A percentile compares a stretch with the other conserved stretches of the same genome.
These are phyloP conservation scores for Drosophila antonietae DNA, from an alignment of 2,888 invertebrate genomes.

Conservation along the genomic window DNA sequence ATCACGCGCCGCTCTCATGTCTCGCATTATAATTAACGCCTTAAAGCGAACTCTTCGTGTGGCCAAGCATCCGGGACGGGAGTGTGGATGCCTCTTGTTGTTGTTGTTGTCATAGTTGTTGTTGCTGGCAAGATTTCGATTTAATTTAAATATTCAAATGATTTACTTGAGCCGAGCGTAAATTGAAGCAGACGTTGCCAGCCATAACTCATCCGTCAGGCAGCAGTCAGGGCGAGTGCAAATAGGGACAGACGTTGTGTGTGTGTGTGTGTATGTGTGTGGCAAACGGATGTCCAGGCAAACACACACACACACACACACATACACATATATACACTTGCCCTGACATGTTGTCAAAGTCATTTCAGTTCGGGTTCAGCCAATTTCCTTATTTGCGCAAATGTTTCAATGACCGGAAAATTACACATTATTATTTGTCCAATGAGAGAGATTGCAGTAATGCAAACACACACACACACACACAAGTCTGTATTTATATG, in stretches of 20 bases:
- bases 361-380: conserved; percentile 66
- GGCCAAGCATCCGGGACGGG: conserved; percentile 34
- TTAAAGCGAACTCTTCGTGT: conserved; percentile 47
- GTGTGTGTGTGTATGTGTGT: conserved; percentile 1
- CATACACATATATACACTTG: conserved; percentile 12
- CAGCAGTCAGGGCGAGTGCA: background rate
- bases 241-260: conserved; percentile 2
- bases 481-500: background rate
- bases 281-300: conserved; percentile 39
- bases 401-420: conserved; percentile 83
- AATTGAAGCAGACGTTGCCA: conserved; percentile 55
- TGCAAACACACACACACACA: conserved; percentile 24
- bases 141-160: conserved; percentile 78
- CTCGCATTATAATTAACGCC: conserved; percentile 70
- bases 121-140: conserved; percentile 62
- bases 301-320: conserved; percentile 16
- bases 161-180: conserved; percentile 62
- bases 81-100: conserved; percentile 15
- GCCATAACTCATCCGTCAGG: conserved; percentile 69
- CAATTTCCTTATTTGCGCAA: conserved; percentile 79
- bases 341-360: conserved; percentile 68
- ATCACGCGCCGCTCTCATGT: conserved; percentile 62
- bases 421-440: conserved; percentile 80
- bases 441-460: conserved; percentile 46
- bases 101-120: conserved; percentile 27